Conservation (phyloP, 2,797 vertebrate genomes). For the Thunnus albacares region DNA sequence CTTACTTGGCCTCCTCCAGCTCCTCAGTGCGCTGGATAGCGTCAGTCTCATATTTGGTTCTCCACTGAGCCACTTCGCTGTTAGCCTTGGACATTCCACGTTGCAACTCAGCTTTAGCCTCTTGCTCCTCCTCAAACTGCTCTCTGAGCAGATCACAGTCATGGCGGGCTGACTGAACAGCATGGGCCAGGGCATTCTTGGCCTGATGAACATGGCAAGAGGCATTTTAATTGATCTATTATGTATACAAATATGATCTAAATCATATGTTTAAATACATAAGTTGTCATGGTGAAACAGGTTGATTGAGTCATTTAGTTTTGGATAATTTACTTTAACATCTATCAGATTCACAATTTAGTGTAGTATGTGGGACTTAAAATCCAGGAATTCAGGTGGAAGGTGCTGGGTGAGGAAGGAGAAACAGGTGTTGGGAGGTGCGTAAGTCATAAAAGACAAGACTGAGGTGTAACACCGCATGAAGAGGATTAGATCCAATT, state of each 20-base stretch:
- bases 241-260: too few species aligned
- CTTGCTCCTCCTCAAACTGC: slow-evolving; percentile 90
- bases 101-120: slow-evolving; percentile 91
- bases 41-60: slow-evolving; percentile 90
- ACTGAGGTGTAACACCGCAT: too few species aligned
- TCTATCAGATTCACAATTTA: too few species aligned
- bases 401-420: too few species aligned
- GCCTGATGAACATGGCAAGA: slow-evolving; percentile 64
- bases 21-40: slow-evolving; percentile 91
- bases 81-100: slow-evolving; percentile 91
- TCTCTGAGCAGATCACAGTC: slow-evolving; percentile 91
- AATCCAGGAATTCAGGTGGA: too few species aligned
- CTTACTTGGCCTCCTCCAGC: slow-evolving; percentile 86
- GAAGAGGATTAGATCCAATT: too few species aligned
- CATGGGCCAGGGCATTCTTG: slow-evolving; percentile 90
- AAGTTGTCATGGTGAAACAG: too few species aligned
- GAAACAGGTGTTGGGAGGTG: too few species aligned
- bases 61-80: slow-evolving; percentile 91
- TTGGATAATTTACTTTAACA: too few species aligned
- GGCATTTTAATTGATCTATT: not conserved
- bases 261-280: slow-evolving; percentile 75
- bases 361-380: too few species aligned
- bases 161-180: slow-evolving; percentile 87
- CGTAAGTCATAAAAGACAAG: too few species aligned
- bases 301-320: too few species aligned